phyloP scores from a whole-genome alignment of 2,797 vertebrate species.

The Gallinago stenura region DNA sequence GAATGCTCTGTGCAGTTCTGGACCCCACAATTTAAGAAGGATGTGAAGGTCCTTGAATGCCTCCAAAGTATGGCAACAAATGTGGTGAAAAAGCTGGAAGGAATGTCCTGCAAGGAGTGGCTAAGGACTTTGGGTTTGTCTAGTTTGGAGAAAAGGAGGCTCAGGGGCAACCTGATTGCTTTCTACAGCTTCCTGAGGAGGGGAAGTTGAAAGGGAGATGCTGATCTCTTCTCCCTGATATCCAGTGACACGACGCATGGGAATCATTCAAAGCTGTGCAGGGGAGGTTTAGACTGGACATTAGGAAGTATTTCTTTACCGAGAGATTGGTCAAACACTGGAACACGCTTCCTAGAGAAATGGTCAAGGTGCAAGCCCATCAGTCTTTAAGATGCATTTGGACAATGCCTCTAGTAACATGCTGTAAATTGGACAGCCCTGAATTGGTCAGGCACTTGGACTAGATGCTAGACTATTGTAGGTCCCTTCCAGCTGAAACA shows the following conservation, averaged over 20 bases:
- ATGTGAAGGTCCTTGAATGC: not conserved
- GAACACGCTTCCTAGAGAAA: not conserved
- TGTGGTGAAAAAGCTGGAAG: not conserved
- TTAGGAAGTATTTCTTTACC: not conserved
- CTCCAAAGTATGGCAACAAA: not conserved
- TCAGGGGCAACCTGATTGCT: not conserved
- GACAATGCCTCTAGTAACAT: not conserved
- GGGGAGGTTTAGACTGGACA: not conserved
- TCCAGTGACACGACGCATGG: accelerated
- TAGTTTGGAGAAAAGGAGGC: not conserved
- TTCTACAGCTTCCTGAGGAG: not conserved
- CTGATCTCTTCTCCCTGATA: not conserved
- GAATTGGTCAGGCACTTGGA: not conserved
- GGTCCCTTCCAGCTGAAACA: not conserved
- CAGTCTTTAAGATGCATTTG: not conserved
- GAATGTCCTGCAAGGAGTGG: too few species aligned
- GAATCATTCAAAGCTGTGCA: not conserved
- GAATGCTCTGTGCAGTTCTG: not conserved
- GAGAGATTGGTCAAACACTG: not conserved
- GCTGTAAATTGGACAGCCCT: not conserved
- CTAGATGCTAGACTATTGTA: not conserved
- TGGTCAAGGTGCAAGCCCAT: not conserved
- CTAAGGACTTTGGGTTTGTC: not conserved
- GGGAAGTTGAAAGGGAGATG: not conserved
- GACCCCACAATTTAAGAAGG: not conserved